Percentiles rank a stretch among this genome's conserved stretches.
phyloP scores from a whole-genome alignment of 2,888 invertebrate genomes.

The Belgica antarctica region DNA sequence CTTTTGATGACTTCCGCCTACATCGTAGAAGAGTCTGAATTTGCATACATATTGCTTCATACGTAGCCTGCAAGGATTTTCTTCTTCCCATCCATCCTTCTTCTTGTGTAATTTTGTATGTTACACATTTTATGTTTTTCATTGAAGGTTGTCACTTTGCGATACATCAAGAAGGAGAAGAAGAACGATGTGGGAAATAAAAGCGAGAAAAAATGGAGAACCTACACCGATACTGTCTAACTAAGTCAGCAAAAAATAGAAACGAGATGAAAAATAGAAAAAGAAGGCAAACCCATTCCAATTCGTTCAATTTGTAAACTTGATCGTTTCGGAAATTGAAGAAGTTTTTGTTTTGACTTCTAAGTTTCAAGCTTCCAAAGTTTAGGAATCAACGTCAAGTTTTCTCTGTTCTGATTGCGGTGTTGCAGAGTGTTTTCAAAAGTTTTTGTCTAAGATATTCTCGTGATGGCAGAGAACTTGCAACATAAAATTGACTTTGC shows the following conservation, averaged over 20 bases:
- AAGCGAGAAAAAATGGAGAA: not conserved
- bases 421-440: too few relatives aligned
- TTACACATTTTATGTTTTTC: not conserved
- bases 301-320: constrained; percentile 15
- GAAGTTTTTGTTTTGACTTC: not conserved
- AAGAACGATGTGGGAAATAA: not conserved
- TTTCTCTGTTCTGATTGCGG: too few relatives aligned
- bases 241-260: constrained; percentile 1
- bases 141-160: not conserved
- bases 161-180: not conserved
- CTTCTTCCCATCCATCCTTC: not conserved
- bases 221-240: too few relatives aligned
- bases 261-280: not conserved
- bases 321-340: not conserved
- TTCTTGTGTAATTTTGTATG: not conserved
- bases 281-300: constrained; percentile 1
- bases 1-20: not conserved
- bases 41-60: constrained; percentile 29
- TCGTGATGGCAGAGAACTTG: too few relatives aligned
- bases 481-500: too few relatives aligned
- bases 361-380: not conserved
- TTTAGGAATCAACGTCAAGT: too few relatives aligned
- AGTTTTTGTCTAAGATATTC: too few relatives aligned
- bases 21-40: too few relatives aligned
- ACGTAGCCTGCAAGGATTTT: not conserved